These are phyloP conservation scores for Dilophus febrilis DNA, from an alignment of 2,888 invertebrate genomes.

Conservation along the genomic window DNA sequence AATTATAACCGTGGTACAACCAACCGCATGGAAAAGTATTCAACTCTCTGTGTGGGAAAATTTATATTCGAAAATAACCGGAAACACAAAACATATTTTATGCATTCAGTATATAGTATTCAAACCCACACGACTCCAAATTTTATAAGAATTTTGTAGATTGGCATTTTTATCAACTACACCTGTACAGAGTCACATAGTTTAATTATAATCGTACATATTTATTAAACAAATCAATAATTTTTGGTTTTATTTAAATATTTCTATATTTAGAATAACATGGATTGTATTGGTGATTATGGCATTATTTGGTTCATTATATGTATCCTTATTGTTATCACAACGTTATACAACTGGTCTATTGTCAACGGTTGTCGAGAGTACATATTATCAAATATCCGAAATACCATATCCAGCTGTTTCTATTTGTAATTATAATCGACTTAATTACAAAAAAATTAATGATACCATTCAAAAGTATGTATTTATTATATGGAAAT, in stretches of 20 bases:
- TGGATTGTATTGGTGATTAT: neutral
- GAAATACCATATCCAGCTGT: slow-evolving; percentile 5
- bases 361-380: slow-evolving; percentile 6
- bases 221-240: too few species aligned
- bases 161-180: too few species aligned
- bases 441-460: slow-evolving; percentile 4
- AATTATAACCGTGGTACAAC: too few species aligned
- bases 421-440: slow-evolving; percentile 5
- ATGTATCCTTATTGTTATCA: slow-evolving; percentile 4
- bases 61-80: too few species aligned
- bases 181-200: too few species aligned
- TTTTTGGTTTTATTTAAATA: too few species aligned
- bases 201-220: neutral
- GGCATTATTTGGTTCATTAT: slow-evolving; percentile 2
- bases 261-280: slow-evolving; percentile 2
- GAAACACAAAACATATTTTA: too few species aligned
- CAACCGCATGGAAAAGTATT: too few species aligned
- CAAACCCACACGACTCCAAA: too few species aligned
- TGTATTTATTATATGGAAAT: neutral
- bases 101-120: too few species aligned
- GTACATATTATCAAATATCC: slow-evolving; percentile 1
- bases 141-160: too few species aligned
- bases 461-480: neutral
- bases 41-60: too few species aligned
- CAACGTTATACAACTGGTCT: slow-evolving; percentile 5